Evolutionary conservation across 1,140 invertebrate species (phyloP).

Genomic region (Tetranychus urticae): DNA sequence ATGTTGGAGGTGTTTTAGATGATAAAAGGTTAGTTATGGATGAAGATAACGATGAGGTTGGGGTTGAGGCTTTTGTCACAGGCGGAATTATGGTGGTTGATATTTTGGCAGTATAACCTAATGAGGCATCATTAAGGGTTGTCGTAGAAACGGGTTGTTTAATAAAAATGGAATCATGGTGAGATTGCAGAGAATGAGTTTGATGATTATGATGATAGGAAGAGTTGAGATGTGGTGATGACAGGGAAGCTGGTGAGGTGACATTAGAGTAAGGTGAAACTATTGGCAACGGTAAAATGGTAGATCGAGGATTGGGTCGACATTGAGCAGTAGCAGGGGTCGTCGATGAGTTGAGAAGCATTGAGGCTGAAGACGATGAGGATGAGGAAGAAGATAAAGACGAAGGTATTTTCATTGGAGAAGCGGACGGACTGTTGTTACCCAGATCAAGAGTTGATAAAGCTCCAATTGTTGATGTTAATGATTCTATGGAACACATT

Average conservation of each 20-base stretch:
- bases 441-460: not conserved
- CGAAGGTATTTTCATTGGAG: not conserved
- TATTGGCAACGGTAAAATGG: no score
- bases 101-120: not conserved
- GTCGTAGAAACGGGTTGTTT: not conserved
- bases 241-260: not conserved
- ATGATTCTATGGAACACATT: not conserved
- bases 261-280: no score
- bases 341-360: no score
- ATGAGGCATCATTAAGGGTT: not conserved
- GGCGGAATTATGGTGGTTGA: not conserved
- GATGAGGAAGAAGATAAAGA: no score
- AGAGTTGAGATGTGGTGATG: not conserved
- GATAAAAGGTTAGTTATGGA: not conserved
- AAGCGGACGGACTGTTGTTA: not conserved
- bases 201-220: not conserved
- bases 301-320: no score
- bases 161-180: not conserved
- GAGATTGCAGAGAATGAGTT: not conserved
- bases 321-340: no score
- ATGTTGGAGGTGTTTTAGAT: not conserved
- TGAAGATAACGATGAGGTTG: no score
- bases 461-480: not conserved
- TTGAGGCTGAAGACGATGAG: no score
- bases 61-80: no score